Conservation (phyloP, 2,797 vertebrate species). For the Sebastes steindachneri region DNA sequence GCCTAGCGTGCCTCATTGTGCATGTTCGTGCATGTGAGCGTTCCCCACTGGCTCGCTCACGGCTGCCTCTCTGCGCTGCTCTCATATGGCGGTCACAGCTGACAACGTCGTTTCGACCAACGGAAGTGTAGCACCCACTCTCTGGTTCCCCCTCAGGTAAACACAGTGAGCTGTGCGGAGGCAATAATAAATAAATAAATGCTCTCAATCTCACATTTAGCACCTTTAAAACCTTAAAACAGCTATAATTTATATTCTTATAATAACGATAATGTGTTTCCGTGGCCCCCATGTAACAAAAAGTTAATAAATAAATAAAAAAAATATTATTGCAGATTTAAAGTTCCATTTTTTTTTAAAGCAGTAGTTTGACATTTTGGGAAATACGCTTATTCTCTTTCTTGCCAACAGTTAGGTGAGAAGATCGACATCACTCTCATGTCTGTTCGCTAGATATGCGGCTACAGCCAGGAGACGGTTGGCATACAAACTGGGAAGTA, state of each 20-base stretch:
- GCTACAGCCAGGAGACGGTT: too few species aligned
- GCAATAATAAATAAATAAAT: too few species aligned
- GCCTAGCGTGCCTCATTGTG: too few species aligned
- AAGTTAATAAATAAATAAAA: background rate
- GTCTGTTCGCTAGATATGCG: fast-evolving
- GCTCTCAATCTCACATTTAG: too few species aligned
- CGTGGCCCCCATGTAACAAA: background rate
- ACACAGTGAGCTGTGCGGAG: too few species aligned
- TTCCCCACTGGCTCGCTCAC: too few species aligned
- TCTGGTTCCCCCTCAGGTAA: too few species aligned
- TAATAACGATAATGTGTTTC: background rate
- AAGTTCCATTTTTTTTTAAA: background rate
- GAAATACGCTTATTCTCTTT: background rate
- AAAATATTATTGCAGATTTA: background rate
- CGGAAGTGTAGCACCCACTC: too few species aligned
- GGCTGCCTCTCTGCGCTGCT: too few species aligned
- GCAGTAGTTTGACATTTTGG: background rate
- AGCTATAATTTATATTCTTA: background rate
- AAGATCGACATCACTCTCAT: background rate
- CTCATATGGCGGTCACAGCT: too few species aligned
- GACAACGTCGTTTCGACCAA: too few species aligned
- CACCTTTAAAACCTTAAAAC: background rate
- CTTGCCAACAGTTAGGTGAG: background rate
- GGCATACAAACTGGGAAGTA: background rate
- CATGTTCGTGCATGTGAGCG: too few species aligned